phyloP scores from a whole-genome alignment of 2,113 vertebrate species.

The Meriones unguiculatus region DNA sequence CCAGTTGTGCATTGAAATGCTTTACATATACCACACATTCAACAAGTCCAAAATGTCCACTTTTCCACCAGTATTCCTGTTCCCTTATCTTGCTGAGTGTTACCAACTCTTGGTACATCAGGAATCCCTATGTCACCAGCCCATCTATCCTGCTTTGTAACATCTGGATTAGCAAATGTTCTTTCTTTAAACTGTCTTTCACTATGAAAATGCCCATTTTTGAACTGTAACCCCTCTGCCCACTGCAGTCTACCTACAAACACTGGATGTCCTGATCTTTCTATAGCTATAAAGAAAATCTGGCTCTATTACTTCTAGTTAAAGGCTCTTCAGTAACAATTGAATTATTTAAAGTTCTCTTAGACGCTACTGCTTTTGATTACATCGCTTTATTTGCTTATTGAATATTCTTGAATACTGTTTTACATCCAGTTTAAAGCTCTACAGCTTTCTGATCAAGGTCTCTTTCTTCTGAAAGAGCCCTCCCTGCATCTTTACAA shows the following conservation, averaged over 20 bases:
- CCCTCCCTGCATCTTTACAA: neutral
- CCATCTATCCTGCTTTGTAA: neutral
- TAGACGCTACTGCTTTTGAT: neutral
- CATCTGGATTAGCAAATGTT: neutral
- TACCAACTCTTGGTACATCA: neutral
- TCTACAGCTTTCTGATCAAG: neutral
- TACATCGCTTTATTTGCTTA: neutral
- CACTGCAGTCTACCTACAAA: neutral
- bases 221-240: neutral
- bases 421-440: neutral
- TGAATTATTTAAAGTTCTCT: neutral
- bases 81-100: neutral
- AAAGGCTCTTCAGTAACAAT: neutral
- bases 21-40: neutral
- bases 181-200: neutral
- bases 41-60: neutral
- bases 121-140: neutral
- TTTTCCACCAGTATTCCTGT: neutral
- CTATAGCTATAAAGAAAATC: neutral
- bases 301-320: neutral
- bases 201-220: neutral
- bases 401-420: rapidly evolving
- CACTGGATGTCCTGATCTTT: neutral
- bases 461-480: neutral
- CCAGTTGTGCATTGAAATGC: neutral